Conservation (phyloP, 2,888 invertebrate genomes). For the Ochropacha duplaris region DNA sequence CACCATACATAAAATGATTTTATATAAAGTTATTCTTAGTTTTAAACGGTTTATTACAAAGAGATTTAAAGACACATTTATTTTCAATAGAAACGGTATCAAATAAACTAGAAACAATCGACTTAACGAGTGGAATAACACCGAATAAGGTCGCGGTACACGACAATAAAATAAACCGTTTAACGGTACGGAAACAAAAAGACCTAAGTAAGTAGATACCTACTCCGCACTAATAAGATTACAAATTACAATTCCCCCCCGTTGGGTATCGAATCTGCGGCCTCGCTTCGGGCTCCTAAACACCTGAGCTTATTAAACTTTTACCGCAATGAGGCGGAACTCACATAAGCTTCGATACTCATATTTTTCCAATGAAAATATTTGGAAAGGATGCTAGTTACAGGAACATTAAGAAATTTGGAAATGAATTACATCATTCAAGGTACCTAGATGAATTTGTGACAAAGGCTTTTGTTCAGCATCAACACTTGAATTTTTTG, state of each 20-base stretch:
- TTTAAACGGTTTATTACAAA: too few relatives aligned
- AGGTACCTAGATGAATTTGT: not conserved
- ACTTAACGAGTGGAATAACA: not conserved
- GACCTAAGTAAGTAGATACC: slow-evolving; percentile 10
- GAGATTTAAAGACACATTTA: too few relatives aligned
- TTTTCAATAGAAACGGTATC: not conserved
- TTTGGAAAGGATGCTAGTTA: not conserved
- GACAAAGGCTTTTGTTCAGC: not conserved
- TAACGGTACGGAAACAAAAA: slow-evolving; percentile 10
- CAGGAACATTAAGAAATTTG: not conserved
- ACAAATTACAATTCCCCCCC: slow-evolving; percentile 36
- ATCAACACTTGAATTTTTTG: not conserved
- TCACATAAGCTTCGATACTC: not conserved
- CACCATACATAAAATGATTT: too few relatives aligned
- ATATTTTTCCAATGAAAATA: not conserved
- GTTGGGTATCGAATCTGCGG: slow-evolving; percentile 34
- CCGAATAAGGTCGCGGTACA: not conserved
- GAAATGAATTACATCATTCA: not conserved
- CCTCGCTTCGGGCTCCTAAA: slow-evolving; percentile 22
- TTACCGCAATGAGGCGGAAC: slow-evolving; percentile 21
- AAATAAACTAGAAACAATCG: not conserved
- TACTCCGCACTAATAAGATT: slow-evolving; percentile 35
- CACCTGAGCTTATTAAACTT: slow-evolving; percentile 52
- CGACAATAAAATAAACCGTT: not conserved
- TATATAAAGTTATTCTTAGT: too few relatives aligned